Evolutionary conservation across 2,888 invertebrate species (phyloP).

Genomic region (Gibbula magus): DNA sequence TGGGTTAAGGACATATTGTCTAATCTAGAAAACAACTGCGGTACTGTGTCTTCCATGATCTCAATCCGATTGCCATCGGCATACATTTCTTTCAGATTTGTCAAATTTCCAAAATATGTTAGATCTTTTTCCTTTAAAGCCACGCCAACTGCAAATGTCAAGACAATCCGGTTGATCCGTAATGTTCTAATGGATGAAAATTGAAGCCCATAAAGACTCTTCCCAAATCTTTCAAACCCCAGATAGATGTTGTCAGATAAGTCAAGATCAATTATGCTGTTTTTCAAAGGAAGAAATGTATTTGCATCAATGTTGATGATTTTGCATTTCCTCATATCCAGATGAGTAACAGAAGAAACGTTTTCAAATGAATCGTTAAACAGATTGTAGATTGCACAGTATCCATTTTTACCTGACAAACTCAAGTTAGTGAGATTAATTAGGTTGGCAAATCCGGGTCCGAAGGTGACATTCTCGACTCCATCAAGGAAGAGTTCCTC

Average conservation of each 20-base stretch:
- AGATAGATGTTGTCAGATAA: background rate
- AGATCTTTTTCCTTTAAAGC: background rate
- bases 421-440: background rate
- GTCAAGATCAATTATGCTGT: background rate
- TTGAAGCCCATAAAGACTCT: background rate
- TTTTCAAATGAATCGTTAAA: background rate
- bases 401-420: background rate
- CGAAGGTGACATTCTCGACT: background rate
- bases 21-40: background rate
- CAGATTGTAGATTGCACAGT: background rate
- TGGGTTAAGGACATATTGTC: background rate
- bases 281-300: background rate
- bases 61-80: constrained; percentile 9
- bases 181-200: background rate
- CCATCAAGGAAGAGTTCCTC: background rate
- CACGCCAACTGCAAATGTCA: background rate
- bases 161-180: background rate
- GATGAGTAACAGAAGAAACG: background rate
- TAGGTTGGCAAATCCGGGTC: background rate
- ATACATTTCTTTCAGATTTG: background rate
- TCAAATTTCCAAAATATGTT: background rate
- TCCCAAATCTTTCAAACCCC: background rate
- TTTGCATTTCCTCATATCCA: background rate
- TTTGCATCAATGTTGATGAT: background rate
- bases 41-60: background rate